Conservation (phyloP, 2,888 invertebrate species). For the Phragmatobia fuliginosa region DNA sequence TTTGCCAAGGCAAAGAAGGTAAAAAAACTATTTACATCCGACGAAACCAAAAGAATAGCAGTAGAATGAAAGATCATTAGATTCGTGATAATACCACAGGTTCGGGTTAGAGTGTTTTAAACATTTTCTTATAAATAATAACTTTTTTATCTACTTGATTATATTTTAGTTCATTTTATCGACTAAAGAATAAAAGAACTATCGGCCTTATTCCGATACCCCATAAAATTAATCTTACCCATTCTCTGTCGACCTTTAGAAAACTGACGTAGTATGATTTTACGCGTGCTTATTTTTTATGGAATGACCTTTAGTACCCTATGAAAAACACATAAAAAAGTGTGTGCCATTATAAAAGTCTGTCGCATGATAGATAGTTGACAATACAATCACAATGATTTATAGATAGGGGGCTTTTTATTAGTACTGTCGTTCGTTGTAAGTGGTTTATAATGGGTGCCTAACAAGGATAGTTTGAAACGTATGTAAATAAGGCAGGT, state of each 20-base stretch:
- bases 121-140: too few species aligned
- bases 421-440: slow-evolving; percentile 13
- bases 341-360: slow-evolving; percentile 24
- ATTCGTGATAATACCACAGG: too few species aligned
- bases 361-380: slow-evolving; percentile 39
- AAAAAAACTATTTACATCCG: too few species aligned
- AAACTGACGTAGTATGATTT: slow-evolving; percentile 39
- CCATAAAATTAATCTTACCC: background rate
- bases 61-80: too few species aligned
- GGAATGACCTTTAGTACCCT: slow-evolving; percentile 49
- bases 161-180: background rate
- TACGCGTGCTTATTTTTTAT: slow-evolving; percentile 53
- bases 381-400: slow-evolving; percentile 44
- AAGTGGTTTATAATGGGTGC: slow-evolving; percentile 29
- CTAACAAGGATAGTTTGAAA: slow-evolving; percentile 19
- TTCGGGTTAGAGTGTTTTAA: too few species aligned
- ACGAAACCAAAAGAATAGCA: too few species aligned
- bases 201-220: background rate
- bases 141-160: background rate
- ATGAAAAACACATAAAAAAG: slow-evolving; percentile 49
- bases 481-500: slow-evolving; percentile 10
- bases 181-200: background rate
- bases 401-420: slow-evolving; percentile 24
- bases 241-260: slow-evolving; percentile 35
- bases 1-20: too few species aligned